Conservation (phyloP, 2,797 vertebrate genomes). For the Perodicticus potto region DNA sequence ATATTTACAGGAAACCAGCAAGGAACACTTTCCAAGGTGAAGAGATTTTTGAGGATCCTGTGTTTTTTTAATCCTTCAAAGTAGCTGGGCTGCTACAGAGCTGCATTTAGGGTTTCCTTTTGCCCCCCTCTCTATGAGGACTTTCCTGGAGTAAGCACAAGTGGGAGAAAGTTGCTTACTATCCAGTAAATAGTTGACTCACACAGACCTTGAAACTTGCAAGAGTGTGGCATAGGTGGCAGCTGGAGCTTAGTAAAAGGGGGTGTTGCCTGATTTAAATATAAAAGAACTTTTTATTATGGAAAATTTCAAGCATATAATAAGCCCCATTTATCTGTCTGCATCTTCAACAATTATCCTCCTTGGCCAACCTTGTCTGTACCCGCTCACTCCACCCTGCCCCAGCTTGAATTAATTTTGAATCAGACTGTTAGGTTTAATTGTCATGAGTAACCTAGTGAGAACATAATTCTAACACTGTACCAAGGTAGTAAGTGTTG, state of each 20-base stretch:
- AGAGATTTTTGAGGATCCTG: conserved; percentile 51
- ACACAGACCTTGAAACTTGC: conserved; percentile 9
- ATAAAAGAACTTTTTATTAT: neutral
- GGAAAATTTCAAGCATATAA: neutral
- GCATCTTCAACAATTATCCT: neutral
- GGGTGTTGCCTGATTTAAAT: neutral
- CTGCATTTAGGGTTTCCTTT: conserved; percentile 69
- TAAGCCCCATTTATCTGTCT: neutral
- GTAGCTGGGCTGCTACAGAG: conserved; percentile 74
- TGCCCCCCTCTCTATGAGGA: conserved; percentile 39
- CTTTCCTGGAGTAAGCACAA: conserved; percentile 56
- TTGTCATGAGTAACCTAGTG: neutral
- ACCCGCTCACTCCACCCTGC: neutral
- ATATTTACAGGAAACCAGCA: neutral
- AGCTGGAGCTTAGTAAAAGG: conserved; percentile 10
- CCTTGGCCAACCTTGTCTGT: accelerated
- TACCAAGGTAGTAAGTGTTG: neutral
- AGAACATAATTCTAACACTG: neutral
- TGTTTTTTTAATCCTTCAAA: conserved; percentile 76
- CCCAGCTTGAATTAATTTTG: neutral
- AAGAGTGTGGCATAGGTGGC: conserved; percentile 43
- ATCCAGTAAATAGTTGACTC: conserved; percentile 52
- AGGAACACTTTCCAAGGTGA: neutral
- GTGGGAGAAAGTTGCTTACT: neutral
- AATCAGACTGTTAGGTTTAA: neutral